Percentiles rank a stretch among this genome's conserved stretches.
phyloP scores from a whole-genome alignment of 2,888 invertebrate genomes.

The Chymomyza fuscimana region DNA sequence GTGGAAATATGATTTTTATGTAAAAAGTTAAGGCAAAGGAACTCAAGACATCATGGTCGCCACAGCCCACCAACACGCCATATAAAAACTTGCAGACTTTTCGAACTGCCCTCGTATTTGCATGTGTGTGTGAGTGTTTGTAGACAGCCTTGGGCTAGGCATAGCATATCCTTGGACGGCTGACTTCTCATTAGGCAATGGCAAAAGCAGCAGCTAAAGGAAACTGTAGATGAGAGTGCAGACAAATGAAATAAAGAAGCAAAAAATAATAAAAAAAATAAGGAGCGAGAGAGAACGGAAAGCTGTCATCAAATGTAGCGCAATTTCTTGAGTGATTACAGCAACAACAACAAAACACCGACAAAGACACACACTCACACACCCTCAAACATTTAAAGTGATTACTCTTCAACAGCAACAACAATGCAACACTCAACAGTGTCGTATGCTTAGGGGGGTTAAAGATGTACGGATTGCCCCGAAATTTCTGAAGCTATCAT shows the following conservation, averaged over 20 bases:
- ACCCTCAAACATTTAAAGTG: slow-evolving; percentile 53
- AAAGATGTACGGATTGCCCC: no score
- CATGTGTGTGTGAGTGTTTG: slow-evolving; percentile 15
- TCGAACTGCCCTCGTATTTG: background rate
- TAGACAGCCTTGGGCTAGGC: slow-evolving; percentile 4
- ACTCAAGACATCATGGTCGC: no score
- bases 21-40: no score
- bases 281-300: slow-evolving; percentile 44
- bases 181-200: background rate
- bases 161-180: slow-evolving; percentile 24
- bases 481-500: no score
- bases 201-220: background rate
- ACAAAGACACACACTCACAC: slow-evolving; percentile 14
- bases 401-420: slow-evolving; percentile 59
- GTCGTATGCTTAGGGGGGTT: no score
- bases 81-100: no score
- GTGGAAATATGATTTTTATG: no score
- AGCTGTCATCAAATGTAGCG: slow-evolving; percentile 74
- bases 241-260: slow-evolving; percentile 50
- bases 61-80: no score
- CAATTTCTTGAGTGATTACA: slow-evolving; percentile 75
- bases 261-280: background rate
- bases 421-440: slow-evolving; percentile 47
- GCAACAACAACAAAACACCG: slow-evolving; percentile 43
- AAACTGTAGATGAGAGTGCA: slow-evolving; percentile 22